Base-by-base conservation (phyloP, 2,113 vertebrate genomes). In the Percopsis transmontana region DNA sequence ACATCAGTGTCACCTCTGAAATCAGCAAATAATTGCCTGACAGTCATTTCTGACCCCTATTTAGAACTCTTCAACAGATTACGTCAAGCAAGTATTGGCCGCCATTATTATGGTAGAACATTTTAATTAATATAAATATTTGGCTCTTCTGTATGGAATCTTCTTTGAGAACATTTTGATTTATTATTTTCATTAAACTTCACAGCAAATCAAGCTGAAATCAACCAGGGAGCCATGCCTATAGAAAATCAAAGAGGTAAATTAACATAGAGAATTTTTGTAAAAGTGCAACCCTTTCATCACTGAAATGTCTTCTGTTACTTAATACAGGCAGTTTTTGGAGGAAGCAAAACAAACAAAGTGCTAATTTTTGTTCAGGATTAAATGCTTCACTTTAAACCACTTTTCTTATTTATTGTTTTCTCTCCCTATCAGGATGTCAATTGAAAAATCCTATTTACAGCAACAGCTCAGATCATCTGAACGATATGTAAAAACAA, bases 401-500 rank as follows among this genome's bases (percentile, higher is more conserved):
- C 16, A 15, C 13, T 72, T 0, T 64, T 15, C 19, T 20, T 54
- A 14, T 59, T 69, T n/a, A 52, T 39, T 15, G 0, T 50, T n/a
- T 38, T 68, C 51, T 75, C 45, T 76, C 16, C 44, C 15, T 41
- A 47, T 51, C 78, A 87, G 89, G 72, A 6, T n/a, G 15, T 54
- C 71, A 88, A 39, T 78, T 69, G 68, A 58, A 73, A 65, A 92
- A 92, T 57, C 90, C 90, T 0, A 86, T 92, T 68, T 92, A 92
- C 77, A 86, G 58, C 69, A 74, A 68, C 21, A 80, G 68, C 67
- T 24, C 18, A 2, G 74, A 85, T 2, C 41, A 47, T 8, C 52
- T 76, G 52, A 65, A 77, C 58, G 63, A 4, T 1, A 24, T 55
- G 15, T 88, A 83, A 68, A 72, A 5, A 48, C 11, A 56, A 56